phyloP scores from a whole-genome alignment of 1,140 invertebrate species.

The Nymphalis io region DNA sequence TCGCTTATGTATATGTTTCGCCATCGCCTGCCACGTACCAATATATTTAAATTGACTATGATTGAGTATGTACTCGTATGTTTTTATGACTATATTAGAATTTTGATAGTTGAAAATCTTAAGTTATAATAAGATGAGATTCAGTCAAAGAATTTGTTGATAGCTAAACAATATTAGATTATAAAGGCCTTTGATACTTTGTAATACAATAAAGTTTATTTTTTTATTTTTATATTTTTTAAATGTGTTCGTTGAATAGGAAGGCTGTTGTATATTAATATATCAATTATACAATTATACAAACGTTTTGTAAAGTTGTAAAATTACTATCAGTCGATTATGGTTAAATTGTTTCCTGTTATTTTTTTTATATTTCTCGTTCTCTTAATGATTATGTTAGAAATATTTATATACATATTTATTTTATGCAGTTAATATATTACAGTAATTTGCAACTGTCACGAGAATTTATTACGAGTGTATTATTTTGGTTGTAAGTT shows the following conservation, averaged over 20 bases:
- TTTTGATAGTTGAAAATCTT: too few relatives aligned
- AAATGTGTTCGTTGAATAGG: neutral
- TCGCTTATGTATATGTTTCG: too few relatives aligned
- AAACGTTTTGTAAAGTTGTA: constrained; percentile 11
- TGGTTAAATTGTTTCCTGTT: constrained; percentile 2
- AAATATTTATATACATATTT: neutral
- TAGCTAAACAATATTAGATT: too few relatives aligned
- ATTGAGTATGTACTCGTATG: too few relatives aligned
- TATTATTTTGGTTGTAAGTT: neutral
- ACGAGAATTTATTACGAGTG: neutral
- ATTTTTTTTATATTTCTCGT: neutral
- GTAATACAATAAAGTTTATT: too few relatives aligned
- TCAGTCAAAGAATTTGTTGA: too few relatives aligned
- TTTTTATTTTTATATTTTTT: neutral
- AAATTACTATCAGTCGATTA: constrained; percentile 12
- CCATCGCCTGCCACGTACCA: too few relatives aligned
- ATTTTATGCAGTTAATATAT: constrained; percentile 3
- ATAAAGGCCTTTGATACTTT: too few relatives aligned
- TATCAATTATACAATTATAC: constrained; percentile 5
- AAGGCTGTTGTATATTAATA: neutral
- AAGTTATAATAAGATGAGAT: too few relatives aligned
- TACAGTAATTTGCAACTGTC: constrained; percentile 3
- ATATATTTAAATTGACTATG: too few relatives aligned
- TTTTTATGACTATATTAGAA: too few relatives aligned
- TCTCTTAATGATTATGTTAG: neutral